Conservation (phyloP, 92 coral and sea anemone genomes). For the Epizoanthus illoricatus region DNA sequence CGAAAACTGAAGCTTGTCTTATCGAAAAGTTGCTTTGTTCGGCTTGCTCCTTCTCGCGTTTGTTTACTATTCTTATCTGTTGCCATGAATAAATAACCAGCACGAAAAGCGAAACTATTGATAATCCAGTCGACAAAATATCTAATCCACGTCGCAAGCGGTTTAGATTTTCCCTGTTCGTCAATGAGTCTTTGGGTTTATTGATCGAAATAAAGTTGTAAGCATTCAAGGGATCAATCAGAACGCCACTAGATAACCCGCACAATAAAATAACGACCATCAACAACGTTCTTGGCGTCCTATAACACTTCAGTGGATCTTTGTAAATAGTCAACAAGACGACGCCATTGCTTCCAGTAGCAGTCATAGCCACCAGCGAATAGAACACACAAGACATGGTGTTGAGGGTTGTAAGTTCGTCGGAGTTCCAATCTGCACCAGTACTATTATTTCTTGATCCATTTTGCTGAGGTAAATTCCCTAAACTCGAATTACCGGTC, state of each 20-base stretch:
- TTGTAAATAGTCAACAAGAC: conserved; percentile 21
- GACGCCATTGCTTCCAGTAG: conserved; percentile 14
- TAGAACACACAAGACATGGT: conserved; percentile 10
- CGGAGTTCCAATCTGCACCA: not conserved
- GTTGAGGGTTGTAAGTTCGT: conserved; percentile 4
- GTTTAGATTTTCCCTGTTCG: not conserved
- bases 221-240: conserved; percentile 1
- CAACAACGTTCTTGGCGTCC: not conserved
- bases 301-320: conserved; percentile 24
- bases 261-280: conserved; percentile 17
- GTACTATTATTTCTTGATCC: not conserved
- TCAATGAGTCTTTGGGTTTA: not conserved
- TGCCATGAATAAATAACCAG: conserved; percentile 20
- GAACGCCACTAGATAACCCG: not conserved
- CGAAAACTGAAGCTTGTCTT: not conserved
- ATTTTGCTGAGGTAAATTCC: not conserved
- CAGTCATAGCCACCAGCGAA: not conserved
- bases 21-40: not conserved
- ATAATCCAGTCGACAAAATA: not conserved
- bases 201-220: conserved; percentile 6
- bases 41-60: not conserved
- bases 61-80: not conserved
- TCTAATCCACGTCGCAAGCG: conserved; percentile 14
- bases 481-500: not conserved
- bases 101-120: conserved; percentile 10